A percentile compares a stretch with the other conserved stretches of the same genome.
These are phyloP conservation scores for Chelonus formosanus DNA, from an alignment of 2,888 invertebrate species.

Conservation along the genomic window DNA sequence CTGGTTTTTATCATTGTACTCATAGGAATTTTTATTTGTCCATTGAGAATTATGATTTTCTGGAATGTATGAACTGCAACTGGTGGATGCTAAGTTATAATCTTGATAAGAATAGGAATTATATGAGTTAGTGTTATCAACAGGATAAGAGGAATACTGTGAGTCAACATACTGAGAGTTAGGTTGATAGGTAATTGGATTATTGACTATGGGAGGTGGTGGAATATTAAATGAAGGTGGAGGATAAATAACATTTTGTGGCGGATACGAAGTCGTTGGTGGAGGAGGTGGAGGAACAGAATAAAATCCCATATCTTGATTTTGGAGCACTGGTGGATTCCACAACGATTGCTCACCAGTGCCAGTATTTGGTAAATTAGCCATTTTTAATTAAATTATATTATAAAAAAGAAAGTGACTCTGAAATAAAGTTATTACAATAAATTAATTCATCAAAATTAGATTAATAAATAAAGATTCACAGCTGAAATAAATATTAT, in stretches of 20 bases:
- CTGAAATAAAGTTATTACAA: too few relatives aligned
- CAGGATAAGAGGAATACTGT: constrained; percentile 39
- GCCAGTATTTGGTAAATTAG: constrained; percentile 42
- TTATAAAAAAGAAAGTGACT: too few relatives aligned
- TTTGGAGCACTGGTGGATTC: constrained; percentile 39
- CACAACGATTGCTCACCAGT: constrained; percentile 45
- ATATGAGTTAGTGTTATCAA: constrained; percentile 41
- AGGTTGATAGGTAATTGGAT: constrained; percentile 19
- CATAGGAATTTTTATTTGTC: constrained; percentile 40
- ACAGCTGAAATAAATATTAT: too few relatives aligned
- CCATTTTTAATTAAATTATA: constrained; percentile 41
- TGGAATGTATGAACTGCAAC: neutral
- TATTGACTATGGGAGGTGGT: constrained; percentile 36
- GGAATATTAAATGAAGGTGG: constrained; percentile 45
- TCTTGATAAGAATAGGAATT: constrained; percentile 43
- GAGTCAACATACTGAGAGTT: constrained; percentile 41
- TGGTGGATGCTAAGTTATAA: constrained; percentile 41
- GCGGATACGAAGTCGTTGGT: constrained; percentile 47
- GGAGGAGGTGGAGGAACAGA: constrained; percentile 40
- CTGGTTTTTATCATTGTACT: constrained; percentile 29
- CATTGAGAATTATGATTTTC: constrained; percentile 45
- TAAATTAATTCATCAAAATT: too few relatives aligned
- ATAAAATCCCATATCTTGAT: constrained; percentile 47
- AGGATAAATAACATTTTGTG: constrained; percentile 47
- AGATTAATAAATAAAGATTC: too few relatives aligned